Conservation (phyloP, 2,888 invertebrate species). For the Hypomecis punctinalis region DNA sequence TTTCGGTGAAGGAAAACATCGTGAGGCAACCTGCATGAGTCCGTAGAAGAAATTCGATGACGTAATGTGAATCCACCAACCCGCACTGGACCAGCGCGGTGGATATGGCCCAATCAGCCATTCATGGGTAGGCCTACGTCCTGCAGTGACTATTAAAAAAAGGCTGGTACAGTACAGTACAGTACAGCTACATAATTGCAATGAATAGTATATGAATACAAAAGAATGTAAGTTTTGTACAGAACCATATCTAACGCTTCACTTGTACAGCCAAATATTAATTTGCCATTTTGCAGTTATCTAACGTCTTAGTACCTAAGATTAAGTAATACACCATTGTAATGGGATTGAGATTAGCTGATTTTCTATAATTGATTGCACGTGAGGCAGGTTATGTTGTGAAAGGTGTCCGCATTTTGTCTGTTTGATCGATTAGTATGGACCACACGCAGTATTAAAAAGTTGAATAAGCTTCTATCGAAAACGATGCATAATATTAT, state of each 20-base stretch:
- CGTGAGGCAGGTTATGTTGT: constrained; percentile 14
- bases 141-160: too few relatives aligned
- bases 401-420: constrained; percentile 25
- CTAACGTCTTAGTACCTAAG: constrained; percentile 34
- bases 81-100: too few relatives aligned
- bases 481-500: too few relatives aligned
- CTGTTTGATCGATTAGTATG: constrained; percentile 17
- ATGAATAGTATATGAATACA: too few relatives aligned
- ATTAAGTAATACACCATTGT: constrained; percentile 28
- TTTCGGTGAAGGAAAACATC: too few relatives aligned
- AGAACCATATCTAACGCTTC: not conserved
- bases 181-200: too few relatives aligned
- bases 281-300: constrained; percentile 39
- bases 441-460: constrained; percentile 13
- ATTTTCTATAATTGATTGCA: constrained; percentile 28
- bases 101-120: too few relatives aligned
- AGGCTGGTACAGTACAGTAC: too few relatives aligned
- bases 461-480: not conserved
- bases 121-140: too few relatives aligned
- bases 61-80: too few relatives aligned
- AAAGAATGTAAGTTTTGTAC: not conserved
- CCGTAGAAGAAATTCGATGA: too few relatives aligned
- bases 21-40: too few relatives aligned
- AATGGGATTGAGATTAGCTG: constrained; percentile 24
- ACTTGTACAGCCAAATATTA: constrained; percentile 19